Evolutionary conservation across 2,797 vertebrate genomes (phyloP), one percentile per base, ranked within the genome.

Genomic region (Notolabrus celidotus): DNA sequence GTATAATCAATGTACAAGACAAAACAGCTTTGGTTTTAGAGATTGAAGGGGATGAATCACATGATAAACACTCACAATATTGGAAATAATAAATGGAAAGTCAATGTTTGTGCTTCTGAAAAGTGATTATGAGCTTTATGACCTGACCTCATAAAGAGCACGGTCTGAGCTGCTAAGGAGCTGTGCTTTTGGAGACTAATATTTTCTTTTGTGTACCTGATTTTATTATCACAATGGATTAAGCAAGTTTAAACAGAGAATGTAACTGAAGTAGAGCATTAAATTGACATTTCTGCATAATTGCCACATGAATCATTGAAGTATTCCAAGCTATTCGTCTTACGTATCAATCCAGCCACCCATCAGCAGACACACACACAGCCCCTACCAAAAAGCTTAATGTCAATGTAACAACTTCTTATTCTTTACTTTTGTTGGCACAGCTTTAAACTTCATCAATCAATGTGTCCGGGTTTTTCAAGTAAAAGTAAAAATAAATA

Each of bases 401-500:
- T 47, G 17, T 65, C 67, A 63, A 3, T 60, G 45, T 75, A 54
- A 72, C 64, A 50, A 10, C 11, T 20, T 60, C 41, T 83, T 77
- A 20, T 20, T 66, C 72, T 73, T 83, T 54, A 52, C 50, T 38
- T 69, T 38, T 55, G 36, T 66, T 25, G 15, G 52, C 29, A 15
- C 50, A 50, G 79, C 73, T 41, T 67, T 74, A 41, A 53, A 67
- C 64, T 70, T 82, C 82, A 86, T 90, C 77, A 74, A 68, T 85
- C 84, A 84, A 77, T 82, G 17, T 83, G 92, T 79, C 46, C 62
- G 86, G 59, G 89, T 85, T 86, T 71, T 31, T 74, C 64, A 65
- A 67, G 76, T 70, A 71, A 71, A 79, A 82, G 75, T 64, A 36
- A 69, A 81, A 83, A 80, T 77, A 89, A 88, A 89, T 86, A 86